Base-by-base conservation (phyloP, 92 coral and sea anemone genomes). In the Porites rus region DNA sequence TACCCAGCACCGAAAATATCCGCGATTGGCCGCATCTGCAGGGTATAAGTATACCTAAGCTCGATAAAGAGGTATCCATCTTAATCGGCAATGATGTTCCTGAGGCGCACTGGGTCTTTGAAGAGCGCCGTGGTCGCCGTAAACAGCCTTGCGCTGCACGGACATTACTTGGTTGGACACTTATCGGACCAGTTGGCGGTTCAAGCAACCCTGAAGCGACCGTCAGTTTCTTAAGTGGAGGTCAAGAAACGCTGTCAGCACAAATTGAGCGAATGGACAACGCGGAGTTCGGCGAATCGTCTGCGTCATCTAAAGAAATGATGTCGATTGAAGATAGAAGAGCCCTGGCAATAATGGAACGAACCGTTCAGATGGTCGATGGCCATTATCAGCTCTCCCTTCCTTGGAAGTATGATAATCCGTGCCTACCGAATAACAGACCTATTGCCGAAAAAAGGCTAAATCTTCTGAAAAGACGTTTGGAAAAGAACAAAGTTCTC, bases 131-230 rank as follows among this genome's bases (percentile, higher is more conserved):
- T 51, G 91, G 93, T 1, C 46, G 80, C 7, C 79, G 85, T 10
- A 71, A 81, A 21, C 87, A 90, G 18, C 91, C 93, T 2, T 90
- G 67, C 51, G 91, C 91, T 1, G 87, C 81, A 0, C 56, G 83
- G 19, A 61, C 85, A 22, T 14, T 64, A 2, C 87, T 87, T 14
- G 93, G 91, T 6, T 90, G 93, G 93, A 68, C 84, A 28, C 75
- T 90, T n/a, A 28, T 78, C 21, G 91, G 91, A 22, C 87, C 20
- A 28, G 24, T 50, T 53, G 31, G 53, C 66, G 31, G 31, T 28
- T 28, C 31, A 28, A 28, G 31, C 31, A 28, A 28, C 31, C 31
- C 31, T 28, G 31, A 22, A 22, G 24, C 24, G 24, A 22, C 24
- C 24, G 24, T 22, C 24, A 22, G 24, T 22, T 22, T 22, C 24